Evolutionary conservation across 2,888 invertebrate genomes (phyloP).

Genomic region (Drosophila pegasa): DNA sequence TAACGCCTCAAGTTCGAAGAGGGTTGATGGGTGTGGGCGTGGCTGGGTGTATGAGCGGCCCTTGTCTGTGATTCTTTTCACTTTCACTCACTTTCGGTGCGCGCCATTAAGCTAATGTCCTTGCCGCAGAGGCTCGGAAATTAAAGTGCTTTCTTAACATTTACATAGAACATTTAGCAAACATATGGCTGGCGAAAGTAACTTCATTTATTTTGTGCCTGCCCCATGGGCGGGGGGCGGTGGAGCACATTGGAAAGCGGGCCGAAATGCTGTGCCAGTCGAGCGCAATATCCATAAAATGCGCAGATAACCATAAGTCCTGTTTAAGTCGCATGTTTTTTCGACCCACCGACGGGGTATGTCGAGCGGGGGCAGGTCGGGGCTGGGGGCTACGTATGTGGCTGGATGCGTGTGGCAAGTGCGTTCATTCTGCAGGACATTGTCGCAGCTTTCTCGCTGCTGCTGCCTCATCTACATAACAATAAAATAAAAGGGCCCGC

Average conservation of each 20-base stretch:
- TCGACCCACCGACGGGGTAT: constrained; percentile 12
- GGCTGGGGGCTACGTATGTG: constrained; percentile 53
- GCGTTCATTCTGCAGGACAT: constrained; percentile 51
- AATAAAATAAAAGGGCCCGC: constrained; percentile 71
- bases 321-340: constrained; percentile 76
- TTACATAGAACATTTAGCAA: constrained; percentile 76
- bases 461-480: constrained; percentile 74
- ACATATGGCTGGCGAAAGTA: constrained; percentile 75
- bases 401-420: constrained; percentile 42
- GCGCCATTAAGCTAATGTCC: constrained; percentile 73
- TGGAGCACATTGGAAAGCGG: constrained; percentile 60
- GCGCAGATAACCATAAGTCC: constrained; percentile 81
- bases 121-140: constrained; percentile 51
- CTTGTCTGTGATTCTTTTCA: constrained; percentile 44
- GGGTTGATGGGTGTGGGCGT: constrained; percentile 17
- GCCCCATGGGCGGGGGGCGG: background rate
- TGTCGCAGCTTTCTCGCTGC: constrained; percentile 41
- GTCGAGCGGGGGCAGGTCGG: background rate
- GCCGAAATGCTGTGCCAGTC: constrained; percentile 52
- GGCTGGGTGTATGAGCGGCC: background rate
- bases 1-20: constrained; percentile 55
- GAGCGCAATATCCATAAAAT: constrained; percentile 79
- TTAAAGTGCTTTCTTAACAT: constrained; percentile 75
- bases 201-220: constrained; percentile 71
- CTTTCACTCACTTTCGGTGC: constrained; percentile 53